Conservation (phyloP, 2,888 invertebrate genomes). For the Gari tellinella region DNA sequence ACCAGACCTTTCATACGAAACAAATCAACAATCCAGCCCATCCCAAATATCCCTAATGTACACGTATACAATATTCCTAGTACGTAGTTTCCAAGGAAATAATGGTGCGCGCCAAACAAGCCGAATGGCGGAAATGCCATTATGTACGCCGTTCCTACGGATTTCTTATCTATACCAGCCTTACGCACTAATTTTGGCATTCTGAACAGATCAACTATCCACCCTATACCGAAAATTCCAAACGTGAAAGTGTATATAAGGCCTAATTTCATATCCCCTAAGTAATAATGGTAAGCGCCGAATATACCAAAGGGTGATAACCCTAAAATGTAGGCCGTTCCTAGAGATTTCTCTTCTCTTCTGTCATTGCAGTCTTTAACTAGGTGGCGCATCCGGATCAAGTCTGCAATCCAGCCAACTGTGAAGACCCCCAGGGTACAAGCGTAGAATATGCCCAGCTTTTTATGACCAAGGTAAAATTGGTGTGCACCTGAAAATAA, state of each 20-base stretch:
- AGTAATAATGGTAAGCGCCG: constrained; percentile 59
- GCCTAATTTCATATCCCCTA: constrained; percentile 44
- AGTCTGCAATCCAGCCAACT: constrained; percentile 67
- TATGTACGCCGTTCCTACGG: constrained; percentile 52
- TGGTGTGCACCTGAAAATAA: constrained; percentile 58
- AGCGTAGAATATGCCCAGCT: constrained; percentile 61
- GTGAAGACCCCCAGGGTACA: constrained; percentile 62
- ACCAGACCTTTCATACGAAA: constrained; percentile 58
- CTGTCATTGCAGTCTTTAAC: constrained; percentile 52
- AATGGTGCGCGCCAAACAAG: constrained; percentile 58
- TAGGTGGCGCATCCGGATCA: constrained; percentile 55
- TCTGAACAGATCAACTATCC: constrained; percentile 58
- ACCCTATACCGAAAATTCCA: constrained; percentile 60
- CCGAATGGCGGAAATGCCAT: constrained; percentile 59
- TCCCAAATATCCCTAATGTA: constrained; percentile 52
- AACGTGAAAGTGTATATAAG: constrained; percentile 58
- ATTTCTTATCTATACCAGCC: constrained; percentile 47
- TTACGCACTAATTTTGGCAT: constrained; percentile 48
- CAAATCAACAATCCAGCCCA: constrained; percentile 55
- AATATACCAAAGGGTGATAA: constrained; percentile 56
- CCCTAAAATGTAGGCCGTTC: constrained; percentile 52
- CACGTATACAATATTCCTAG: constrained; percentile 55
- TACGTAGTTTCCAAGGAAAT: constrained; percentile 54
- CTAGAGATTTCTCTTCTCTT: constrained; percentile 45
- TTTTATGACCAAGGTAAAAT: constrained; percentile 63